Evolutionary conservation across 2,797 vertebrate genomes (phyloP).

Genomic region (Sebastes cheni): DNA sequence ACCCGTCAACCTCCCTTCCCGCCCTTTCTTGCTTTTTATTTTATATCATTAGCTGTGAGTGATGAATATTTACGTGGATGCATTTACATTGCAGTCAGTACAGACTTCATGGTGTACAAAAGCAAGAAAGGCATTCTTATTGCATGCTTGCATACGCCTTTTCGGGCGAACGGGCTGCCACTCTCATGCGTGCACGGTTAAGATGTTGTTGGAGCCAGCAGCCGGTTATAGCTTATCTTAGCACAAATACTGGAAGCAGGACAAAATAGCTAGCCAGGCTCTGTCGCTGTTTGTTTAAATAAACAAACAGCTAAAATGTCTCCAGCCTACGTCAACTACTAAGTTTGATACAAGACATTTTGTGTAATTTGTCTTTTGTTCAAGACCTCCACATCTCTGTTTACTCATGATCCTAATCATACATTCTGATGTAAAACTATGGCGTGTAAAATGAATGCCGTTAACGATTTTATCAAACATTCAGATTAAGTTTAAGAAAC

Average conservation of each 20-base stretch:
- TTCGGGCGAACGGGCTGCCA: not conserved
- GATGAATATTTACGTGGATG: not conserved
- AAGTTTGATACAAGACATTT: not conserved
- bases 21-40: no score
- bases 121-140: not conserved
- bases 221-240: not conserved
- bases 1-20: no score
- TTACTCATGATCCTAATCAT: not conserved
- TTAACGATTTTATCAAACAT: constrained; percentile 3
- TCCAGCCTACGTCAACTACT: not conserved
- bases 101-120: not conserved
- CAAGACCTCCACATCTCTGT: not conserved
- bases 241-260: not conserved
- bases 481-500: not conserved
- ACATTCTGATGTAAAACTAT: constrained; percentile 1
- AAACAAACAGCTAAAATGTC: no score
- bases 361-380: not conserved
- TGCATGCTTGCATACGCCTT: not conserved
- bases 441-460: not conserved
- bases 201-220: not conserved
- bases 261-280: not conserved
- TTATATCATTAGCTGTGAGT: not conserved
- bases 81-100: not conserved
- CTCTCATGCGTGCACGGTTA: not conserved
- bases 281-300: no score